Percentiles rank a stretch among this genome's conserved stretches.
Evolutionary conservation across 2,113 vertebrate species (phyloP).

Genomic region (Bagarius yarrelli): DNA sequence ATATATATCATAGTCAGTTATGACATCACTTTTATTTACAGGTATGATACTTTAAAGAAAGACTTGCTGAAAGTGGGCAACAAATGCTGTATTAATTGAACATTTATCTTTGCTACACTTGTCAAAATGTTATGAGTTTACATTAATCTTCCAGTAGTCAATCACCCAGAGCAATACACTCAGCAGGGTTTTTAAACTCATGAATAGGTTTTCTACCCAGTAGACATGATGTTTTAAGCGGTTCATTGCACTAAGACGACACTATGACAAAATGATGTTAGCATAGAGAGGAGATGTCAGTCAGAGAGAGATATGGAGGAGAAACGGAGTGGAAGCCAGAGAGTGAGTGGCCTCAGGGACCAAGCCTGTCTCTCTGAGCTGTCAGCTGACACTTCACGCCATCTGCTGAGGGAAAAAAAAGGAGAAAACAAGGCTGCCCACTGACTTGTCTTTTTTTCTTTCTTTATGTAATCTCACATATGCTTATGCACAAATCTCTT

Average conservation of each 20-base stretch:
- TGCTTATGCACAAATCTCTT: not conserved
- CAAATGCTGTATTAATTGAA: not conserved
- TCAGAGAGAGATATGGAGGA: slow-evolving; percentile 45
- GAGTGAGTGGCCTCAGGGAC: slow-evolving; percentile 61
- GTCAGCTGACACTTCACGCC: slow-evolving; percentile 67
- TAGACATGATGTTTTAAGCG: not conserved
- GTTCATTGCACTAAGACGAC: slow-evolving; percentile 24
- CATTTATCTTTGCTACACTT: not conserved
- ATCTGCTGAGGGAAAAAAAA: slow-evolving; percentile 64
- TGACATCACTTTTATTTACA: too few relatives aligned
- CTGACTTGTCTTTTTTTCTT: slow-evolving; percentile 7
- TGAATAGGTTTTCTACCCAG: not conserved
- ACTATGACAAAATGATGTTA: slow-evolving; percentile 47
- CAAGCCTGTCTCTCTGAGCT: slow-evolving; percentile 63
- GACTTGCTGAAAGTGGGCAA: not conserved
- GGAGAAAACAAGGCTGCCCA: slow-evolving; percentile 51
- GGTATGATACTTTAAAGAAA: not conserved
- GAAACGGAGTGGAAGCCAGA: slow-evolving; percentile 52
- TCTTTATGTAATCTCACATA: slow-evolving; percentile 30
- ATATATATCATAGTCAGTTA: too few relatives aligned
- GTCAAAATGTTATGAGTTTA: not conserved
- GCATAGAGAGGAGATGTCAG: slow-evolving; percentile 56
- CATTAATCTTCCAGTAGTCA: not conserved
- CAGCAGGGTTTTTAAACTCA: not conserved
- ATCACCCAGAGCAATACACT: not conserved